Conservation (phyloP, 2,797 vertebrate species). For the Megaceryle alcyon region DNA sequence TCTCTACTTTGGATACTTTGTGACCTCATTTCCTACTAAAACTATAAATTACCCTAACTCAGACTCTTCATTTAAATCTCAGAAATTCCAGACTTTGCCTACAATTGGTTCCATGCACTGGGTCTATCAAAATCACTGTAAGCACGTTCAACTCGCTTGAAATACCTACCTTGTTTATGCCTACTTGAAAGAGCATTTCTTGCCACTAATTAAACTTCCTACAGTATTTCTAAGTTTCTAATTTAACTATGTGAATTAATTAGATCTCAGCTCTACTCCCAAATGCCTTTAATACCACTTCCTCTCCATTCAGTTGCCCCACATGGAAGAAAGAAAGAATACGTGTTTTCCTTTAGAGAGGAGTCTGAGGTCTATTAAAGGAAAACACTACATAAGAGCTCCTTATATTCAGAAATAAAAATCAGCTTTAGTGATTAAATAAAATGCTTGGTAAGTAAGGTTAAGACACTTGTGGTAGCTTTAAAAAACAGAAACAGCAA, state of each 20-base stretch:
- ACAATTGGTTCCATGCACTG: background rate
- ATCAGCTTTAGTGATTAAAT: background rate
- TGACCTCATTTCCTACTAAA: background rate
- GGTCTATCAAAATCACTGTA: background rate
- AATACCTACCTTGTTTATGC: background rate
- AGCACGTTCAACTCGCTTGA: background rate
- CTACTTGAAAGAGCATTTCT: conserved; percentile 14
- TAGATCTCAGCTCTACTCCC: conserved; percentile 16
- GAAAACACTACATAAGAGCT: background rate
- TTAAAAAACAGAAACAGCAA: conserved; percentile 14
- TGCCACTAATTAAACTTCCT: conserved; percentile 45
- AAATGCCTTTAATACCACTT: conserved; percentile 49
- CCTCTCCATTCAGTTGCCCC: conserved; percentile 11
- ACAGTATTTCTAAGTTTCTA: conserved; percentile 44
- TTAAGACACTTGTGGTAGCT: background rate
- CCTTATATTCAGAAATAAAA: conserved; percentile 25
- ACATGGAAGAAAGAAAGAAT: background rate
- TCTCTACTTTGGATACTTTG: background rate
- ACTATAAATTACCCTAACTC: background rate
- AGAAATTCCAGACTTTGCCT: background rate
- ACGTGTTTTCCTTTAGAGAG: background rate
- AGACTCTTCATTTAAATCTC: background rate
- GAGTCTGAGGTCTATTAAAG: background rate
- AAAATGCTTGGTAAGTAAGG: conserved; percentile 7
- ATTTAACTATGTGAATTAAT: conserved; percentile 56